Evolutionary conservation across 1,140 invertebrate genomes (phyloP).

Genomic region (Pachyrhynchus sulphureomaculatus): DNA sequence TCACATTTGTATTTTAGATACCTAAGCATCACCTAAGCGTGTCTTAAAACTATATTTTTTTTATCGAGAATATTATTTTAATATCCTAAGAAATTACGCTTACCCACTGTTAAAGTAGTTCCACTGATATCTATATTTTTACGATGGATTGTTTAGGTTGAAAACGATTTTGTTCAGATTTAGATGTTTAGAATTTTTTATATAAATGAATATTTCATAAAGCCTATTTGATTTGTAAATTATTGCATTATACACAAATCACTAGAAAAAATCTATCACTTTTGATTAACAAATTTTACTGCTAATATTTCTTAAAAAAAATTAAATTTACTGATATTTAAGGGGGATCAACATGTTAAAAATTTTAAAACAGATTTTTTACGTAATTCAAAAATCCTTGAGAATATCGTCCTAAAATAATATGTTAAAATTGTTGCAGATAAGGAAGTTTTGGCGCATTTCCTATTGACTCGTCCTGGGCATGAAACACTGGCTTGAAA

Average conservation of each 20-base stretch:
- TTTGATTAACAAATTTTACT: neutral
- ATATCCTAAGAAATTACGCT: slow-evolving; percentile 14
- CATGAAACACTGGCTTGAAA: too few relatives aligned
- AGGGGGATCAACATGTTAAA: too few relatives aligned
- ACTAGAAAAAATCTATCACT: neutral
- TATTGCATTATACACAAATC: neutral
- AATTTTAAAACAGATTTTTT: neutral
- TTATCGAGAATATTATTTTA: slow-evolving; percentile 19
- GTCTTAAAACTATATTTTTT: slow-evolving; percentile 30
- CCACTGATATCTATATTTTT: slow-evolving; percentile 16
- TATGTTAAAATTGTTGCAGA: neutral
- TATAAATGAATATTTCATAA: neutral
- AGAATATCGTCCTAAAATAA: too few relatives aligned
- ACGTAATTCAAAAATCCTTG: neutral
- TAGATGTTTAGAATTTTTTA: slow-evolving; percentile 4
- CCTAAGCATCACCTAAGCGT: slow-evolving; percentile 31
- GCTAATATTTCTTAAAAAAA: slow-evolving; percentile 2
- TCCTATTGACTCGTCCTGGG: too few relatives aligned
- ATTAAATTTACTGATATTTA: neutral
- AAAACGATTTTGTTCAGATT: neutral
- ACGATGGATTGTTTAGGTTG: neutral
- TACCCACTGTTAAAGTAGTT: slow-evolving; percentile 6
- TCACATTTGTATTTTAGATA: slow-evolving; percentile 15
- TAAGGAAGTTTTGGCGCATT: too few relatives aligned
- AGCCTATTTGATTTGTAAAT: neutral